Conservation (phyloP, 2,797 vertebrate genomes). For the Pelochelys cantorii region DNA sequence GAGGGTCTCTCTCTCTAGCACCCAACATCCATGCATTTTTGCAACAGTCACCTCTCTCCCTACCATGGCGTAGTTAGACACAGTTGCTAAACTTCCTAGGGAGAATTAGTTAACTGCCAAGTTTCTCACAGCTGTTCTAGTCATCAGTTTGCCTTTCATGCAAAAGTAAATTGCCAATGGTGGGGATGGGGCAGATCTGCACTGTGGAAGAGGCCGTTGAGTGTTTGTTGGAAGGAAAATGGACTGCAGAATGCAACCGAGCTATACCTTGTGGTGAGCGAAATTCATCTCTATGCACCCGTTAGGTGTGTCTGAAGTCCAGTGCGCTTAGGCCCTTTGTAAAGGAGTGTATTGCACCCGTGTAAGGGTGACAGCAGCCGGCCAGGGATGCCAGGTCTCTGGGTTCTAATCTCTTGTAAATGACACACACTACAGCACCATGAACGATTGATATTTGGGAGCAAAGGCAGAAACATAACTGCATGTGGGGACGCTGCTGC, state of each 20-base stretch:
- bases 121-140: not conserved
- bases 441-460: not conserved
- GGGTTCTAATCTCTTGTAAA: not conserved
- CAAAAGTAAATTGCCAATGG: not conserved
- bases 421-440: not conserved
- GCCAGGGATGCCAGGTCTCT: not conserved
- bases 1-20: not conserved
- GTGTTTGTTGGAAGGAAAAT: not conserved
- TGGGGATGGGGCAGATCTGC: not conserved
- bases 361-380: not conserved
- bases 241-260: not conserved
- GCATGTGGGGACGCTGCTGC: not conserved
- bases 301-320: not conserved
- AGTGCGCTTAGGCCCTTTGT: not conserved
- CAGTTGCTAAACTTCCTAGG: not conserved
- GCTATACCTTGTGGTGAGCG: not conserved
- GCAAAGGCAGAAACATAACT: not conserved
- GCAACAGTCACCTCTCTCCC: not conserved
- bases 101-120: not conserved
- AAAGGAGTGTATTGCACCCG: not conserved
- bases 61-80: rapidly evolving
- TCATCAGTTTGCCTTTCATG: not conserved
- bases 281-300: not conserved
- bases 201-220: not conserved
- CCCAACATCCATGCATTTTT: not conserved